phyloP scores from a whole-genome alignment of 1,140 invertebrate genomes.

The Myzus persicae region DNA sequence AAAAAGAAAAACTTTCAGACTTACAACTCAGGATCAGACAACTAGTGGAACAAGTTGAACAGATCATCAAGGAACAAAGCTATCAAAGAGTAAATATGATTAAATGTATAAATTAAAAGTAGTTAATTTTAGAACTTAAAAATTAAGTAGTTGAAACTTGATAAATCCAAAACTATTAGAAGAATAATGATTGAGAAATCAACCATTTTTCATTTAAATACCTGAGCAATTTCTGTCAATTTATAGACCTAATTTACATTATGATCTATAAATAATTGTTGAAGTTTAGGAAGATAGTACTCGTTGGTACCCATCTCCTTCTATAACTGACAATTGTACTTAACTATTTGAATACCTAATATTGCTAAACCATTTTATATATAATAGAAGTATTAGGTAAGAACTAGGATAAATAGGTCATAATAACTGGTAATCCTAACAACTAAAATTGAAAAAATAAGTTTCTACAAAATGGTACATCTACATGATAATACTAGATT shows the following conservation, averaged over 20 bases:
- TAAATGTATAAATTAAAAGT: background rate
- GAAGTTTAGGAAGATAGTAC: background rate
- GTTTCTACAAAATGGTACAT: no score
- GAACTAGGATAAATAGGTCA: no score
- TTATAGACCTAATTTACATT: background rate
- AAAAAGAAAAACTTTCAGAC: slow-evolving; percentile 97
- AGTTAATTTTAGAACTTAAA: background rate
- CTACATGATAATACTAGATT: no score
- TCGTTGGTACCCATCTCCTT: no score
- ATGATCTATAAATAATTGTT: background rate
- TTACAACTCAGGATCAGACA: slow-evolving; percentile 94
- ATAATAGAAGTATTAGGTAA: no score
- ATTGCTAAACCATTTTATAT: no score
- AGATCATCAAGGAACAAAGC: slow-evolving; percentile 99
- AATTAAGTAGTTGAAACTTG: background rate
- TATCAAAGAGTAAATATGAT: slow-evolving; percentile 87
- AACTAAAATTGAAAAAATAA: no score
- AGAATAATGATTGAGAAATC: background rate
- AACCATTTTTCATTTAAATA: background rate
- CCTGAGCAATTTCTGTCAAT: background rate
- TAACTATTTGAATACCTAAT: no score
- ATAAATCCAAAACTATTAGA: no score
- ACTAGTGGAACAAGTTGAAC: slow-evolving; percentile 96
- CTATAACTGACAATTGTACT: no score
- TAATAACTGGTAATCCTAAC: no score